Percentiles rank a stretch among this genome's conserved stretches.
Evolutionary conservation across 2,797 vertebrate genomes (phyloP).

Genomic region (Antennarius maculatus): DNA sequence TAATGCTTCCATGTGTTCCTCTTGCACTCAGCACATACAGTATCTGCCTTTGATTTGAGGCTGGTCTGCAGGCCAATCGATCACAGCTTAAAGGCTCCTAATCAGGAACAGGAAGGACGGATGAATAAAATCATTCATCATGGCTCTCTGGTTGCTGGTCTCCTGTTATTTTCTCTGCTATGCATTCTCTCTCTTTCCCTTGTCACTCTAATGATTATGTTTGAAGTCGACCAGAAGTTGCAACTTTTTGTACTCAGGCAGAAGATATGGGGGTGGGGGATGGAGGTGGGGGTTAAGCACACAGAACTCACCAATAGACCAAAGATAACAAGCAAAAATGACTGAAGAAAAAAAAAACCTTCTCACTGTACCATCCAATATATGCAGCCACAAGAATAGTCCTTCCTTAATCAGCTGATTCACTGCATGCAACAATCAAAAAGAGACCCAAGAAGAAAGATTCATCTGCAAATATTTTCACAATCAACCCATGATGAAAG

Average conservation of each 20-base stretch:
- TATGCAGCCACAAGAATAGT: not conserved
- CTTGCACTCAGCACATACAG: constrained; percentile 68
- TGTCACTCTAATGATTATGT: constrained; percentile 27
- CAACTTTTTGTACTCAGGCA: constrained; percentile 29
- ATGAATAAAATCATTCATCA: constrained; percentile 76
- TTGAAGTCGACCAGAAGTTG: constrained; percentile 57
- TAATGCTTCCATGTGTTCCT: constrained; percentile 69
- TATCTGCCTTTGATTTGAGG: constrained; percentile 79
- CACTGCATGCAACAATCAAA: constrained; percentile 14
- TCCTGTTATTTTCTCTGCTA: constrained; percentile 41
- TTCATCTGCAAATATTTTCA: constrained; percentile 1
- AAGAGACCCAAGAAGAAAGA: constrained; percentile 1
- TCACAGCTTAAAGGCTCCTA: constrained; percentile 78
- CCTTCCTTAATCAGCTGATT: constrained; percentile 5
- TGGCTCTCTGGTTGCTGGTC: constrained; percentile 48
- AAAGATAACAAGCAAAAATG: constrained; percentile 16
- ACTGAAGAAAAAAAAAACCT: constrained; percentile 22
- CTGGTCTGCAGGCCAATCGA: constrained; percentile 69
- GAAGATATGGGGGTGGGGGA: not conserved
- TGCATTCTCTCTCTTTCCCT: constrained; percentile 28
- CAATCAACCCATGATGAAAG: constrained; percentile 10
- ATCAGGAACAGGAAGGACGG: constrained; percentile 77
- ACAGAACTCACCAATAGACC: constrained; percentile 9
- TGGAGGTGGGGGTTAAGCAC: not conserved
- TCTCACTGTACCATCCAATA: too few relatives aligned